Conservation (phyloP, 2,797 vertebrate genomes). For the Cheirogaleus major region DNA sequence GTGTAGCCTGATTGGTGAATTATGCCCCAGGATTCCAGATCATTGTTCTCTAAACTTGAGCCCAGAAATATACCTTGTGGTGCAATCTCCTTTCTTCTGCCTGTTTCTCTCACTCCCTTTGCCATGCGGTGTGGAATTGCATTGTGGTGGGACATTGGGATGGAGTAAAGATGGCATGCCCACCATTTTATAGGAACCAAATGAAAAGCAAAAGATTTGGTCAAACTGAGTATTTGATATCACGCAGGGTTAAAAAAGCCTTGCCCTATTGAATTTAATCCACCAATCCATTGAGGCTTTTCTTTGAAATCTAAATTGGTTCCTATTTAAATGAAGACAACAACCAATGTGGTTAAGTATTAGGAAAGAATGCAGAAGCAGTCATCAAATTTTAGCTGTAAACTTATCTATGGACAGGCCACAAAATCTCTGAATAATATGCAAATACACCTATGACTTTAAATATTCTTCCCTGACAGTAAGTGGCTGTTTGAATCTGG, state of each 20-base stretch:
- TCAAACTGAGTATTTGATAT: background rate
- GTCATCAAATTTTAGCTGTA: background rate
- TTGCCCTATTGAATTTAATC: background rate
- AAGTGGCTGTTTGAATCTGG: background rate
- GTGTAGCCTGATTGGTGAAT: conserved; percentile 77
- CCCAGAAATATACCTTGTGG: conserved; percentile 10
- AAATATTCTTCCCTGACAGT: background rate
- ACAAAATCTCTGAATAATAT: background rate
- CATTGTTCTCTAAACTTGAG: conserved; percentile 68
- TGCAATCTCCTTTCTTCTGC: background rate
- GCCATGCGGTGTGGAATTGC: background rate
- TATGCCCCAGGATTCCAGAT: conserved; percentile 55
- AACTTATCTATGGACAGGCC: background rate
- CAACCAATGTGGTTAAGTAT: background rate
- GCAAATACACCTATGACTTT: background rate
- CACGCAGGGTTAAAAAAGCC: background rate
- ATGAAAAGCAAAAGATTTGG: conserved; percentile 6
- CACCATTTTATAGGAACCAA: background rate
- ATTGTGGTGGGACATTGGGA: background rate
- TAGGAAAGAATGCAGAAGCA: background rate
- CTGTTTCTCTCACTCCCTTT: background rate
- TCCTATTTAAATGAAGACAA: background rate
- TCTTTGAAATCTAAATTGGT: background rate
- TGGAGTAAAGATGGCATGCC: background rate
- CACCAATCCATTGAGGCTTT: background rate